Evolutionary conservation across 2,888 invertebrate species (phyloP).

Genomic region (Choreutis nemorana): DNA sequence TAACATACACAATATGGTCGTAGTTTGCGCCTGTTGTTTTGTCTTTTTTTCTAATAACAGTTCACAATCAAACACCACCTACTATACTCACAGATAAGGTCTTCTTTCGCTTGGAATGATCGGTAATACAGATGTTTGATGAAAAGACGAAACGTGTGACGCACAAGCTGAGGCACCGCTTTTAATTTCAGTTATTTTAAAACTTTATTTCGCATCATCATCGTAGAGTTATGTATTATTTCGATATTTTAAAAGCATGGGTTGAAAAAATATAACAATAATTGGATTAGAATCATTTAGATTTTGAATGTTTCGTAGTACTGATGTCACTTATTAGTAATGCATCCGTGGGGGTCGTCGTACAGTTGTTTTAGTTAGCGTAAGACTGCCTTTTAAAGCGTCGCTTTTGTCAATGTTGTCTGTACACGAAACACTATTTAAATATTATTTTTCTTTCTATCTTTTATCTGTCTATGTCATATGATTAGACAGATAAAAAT

Average conservation of each 20-base stretch:
- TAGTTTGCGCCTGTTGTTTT: constrained; percentile 49
- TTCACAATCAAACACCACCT: not conserved
- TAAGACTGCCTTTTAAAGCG: too few species aligned
- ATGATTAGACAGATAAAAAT: too few species aligned
- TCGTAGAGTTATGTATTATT: too few species aligned
- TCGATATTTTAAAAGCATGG: too few species aligned
- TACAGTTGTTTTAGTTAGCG: too few species aligned
- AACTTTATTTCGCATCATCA: constrained; percentile 1
- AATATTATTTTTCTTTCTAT: too few species aligned
- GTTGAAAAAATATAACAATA: too few species aligned
- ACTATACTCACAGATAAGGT: not conserved
- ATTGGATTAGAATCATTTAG: too few species aligned
- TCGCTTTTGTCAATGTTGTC: constrained; percentile 51
- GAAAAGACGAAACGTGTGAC: constrained; percentile 38
- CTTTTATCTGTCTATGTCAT: too few species aligned
- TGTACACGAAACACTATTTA: constrained; percentile 4
- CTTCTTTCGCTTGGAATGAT: not conserved
- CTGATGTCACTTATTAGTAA: too few species aligned
- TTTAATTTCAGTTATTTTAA: constrained; percentile 21
- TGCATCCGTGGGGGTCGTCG: too few species aligned
- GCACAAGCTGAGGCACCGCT: constrained; percentile 58
- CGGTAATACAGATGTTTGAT: not conserved
- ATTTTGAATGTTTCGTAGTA: too few species aligned
- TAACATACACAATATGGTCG: constrained; percentile 35
- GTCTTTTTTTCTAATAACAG: constrained; percentile 19